These are phyloP conservation scores for Antheraea yamamai DNA, from an alignment of 2,888 invertebrate genomes.

Conservation along the genomic window DNA sequence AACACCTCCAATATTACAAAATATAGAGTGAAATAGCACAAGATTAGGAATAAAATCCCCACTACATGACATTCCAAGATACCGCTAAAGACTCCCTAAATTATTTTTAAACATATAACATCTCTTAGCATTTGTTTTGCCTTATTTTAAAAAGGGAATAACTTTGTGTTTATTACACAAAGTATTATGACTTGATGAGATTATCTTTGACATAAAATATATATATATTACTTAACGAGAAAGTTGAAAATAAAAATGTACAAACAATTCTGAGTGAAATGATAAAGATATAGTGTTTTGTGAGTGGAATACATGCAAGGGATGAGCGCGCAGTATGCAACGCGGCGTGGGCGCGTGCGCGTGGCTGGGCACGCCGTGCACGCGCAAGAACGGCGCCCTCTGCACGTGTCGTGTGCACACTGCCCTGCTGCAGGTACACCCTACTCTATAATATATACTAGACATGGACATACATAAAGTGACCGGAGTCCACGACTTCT, in stretches of 20 bases:
- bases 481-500: background rate
- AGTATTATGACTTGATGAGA: background rate
- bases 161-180: background rate
- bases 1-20: no score
- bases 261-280: background rate
- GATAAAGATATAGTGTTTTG: slow-evolving; percentile 13
- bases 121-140: background rate
- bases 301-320: slow-evolving; percentile 42
- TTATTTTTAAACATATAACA: no score
- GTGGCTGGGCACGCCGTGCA: slow-evolving; percentile 75
- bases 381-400: slow-evolving; percentile 74
- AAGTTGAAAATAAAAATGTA: background rate
- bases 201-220: background rate
- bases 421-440: slow-evolving; percentile 65
- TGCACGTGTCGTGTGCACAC: slow-evolving; percentile 75
- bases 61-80: no score
- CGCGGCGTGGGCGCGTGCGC: slow-evolving; percentile 76
- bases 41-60: no score
- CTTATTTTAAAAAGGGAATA: background rate
- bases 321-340: slow-evolving; percentile 70
- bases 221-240: background rate
- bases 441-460: background rate
- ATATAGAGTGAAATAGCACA: no score
- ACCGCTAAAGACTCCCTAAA: no score
- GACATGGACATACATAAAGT: background rate